Evolutionary conservation across 2,888 invertebrate genomes (phyloP), one percentile per base, ranked within the genome.

Genomic region (Perizoma flavofasciatum): DNA sequence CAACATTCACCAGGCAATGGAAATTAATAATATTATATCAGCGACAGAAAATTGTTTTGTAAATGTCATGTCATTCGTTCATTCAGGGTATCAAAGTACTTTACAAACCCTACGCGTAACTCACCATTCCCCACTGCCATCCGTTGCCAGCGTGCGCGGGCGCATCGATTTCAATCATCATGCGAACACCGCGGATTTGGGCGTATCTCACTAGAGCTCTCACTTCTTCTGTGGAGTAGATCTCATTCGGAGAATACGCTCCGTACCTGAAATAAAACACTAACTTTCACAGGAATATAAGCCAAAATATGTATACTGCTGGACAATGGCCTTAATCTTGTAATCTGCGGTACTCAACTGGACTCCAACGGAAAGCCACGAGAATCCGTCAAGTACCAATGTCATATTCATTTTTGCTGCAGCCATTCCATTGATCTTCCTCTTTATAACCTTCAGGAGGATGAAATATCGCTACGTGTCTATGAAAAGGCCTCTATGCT

Each of bases 381-480:
- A 0, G 97, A 95, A 84, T 98, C 98, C 0, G 96, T 96, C 0
- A 95, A 95, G 79, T 97, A 97, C 98, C 98, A 98, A 79, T 98
- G 98, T 46, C 0, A 97, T 96, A 79, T 98, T 98, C 92, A 98
- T 87, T 85, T 98, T 98, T 49, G 95, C 95, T 10, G 96, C 94
- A 1, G 96, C 96, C 96, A 98, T 97, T 1, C 95, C 98, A 72
- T 98, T 96, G 67, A 98, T 89, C 49, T 96, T 96, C 67, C 93
- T 94, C 71, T 94, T 93, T 22, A 97, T 95, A 48, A 93, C 93
- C 9, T 81, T 83, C 65, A 97, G 83, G 0, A 97, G 95, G 33
- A 98, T 92, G 79, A 95, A 99, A 85, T 99, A 98, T 61, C 99
- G 94, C 0, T 97, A 95, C 0, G 97, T 96, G 79, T 99, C 99